Evolutionary conservation across 2,888 invertebrate species (phyloP), one percentile per base, ranked within the genome.

Genomic region (Pedicia rivosa): DNA sequence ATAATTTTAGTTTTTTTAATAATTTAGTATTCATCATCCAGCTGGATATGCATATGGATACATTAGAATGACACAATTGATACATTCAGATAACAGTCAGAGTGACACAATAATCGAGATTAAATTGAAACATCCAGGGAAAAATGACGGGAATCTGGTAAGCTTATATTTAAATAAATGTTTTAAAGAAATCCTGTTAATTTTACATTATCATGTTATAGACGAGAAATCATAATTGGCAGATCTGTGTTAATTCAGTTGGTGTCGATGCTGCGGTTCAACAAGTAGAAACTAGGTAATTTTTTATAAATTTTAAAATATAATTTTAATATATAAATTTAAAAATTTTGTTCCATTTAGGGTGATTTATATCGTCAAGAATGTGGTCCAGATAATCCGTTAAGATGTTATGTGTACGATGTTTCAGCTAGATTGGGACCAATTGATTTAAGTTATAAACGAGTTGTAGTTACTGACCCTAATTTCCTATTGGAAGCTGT

Each of bases 21-120:
- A n/a, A n/a, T n/a, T n/a, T n/a, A n/a, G n/a, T n/a, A n/a, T 94
- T 59, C 88, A 91, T 63, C 83, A 90, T 66, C 86, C 87, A 0
- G 66, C 70, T 12, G 86, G 90, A 1, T 84, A 75, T 58, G 83
- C 87, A 1, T 75, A 70, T 57, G 92, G 94, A 4, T 87, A 83
- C 54, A 66, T 94, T 36, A 70, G 81, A 56, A 74, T 92, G 78
- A 79, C 80, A 9, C 92, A 94, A 63, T 66, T 92, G 16, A 66
- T 87, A n/a, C 81, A 90, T 58, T 72, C 66, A 45, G 90, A 90
- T 57, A 83, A 82, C 35, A 81, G 83, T 47, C 68, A 77, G 50
- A 88, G 90, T 52, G 90, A 92, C 48, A 92, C 92, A 0, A 69
- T 80, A 14, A 72, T 94, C n/a, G 87, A 91, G 62, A 76, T 88